Base-by-base conservation (phyloP, 1,140 invertebrate species). In the Diachasma alloeum region DNA sequence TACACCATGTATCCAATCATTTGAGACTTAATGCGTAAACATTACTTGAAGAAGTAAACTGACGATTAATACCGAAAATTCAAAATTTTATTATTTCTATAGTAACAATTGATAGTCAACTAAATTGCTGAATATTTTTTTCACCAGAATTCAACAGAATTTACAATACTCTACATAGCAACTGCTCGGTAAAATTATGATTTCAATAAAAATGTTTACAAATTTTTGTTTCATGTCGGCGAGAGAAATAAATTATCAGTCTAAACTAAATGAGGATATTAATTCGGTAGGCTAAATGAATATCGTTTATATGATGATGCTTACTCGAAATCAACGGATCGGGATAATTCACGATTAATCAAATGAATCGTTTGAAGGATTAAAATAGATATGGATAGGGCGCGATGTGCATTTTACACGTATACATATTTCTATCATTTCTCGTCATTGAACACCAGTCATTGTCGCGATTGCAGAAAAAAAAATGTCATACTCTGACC, bases 231-330 rank as follows among this genome's bases (percentile, higher is more conserved):
- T 42, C 9, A 42, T 42, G 39, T 42, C 39, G 39, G 59, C 59
- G 24, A 26, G 59, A 63, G 59, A 63, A 63, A 63, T 63, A 63
- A 63, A 63, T 63, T 63, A 63, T 63, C 59, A 63, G 59, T 63
- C 59, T 63, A 63, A 63, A 26, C 59, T 63, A 63, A 26, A 26
- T 63, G 59, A 31, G 22, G 22, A 26, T 8, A 63, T 31, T 6
- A 31, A 31, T 63, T 26, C 11, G 4, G 9, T 22, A 31, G 24
- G 5, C 2, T 19, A 63, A 0, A 56, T 56, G n/a, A 56, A 56
- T 56, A 56, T 56, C 10, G 19, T 56, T 17, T 56, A 26, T 8
- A 63, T 63, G 24, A 63, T 63, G 24, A 63, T 53, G 48, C 39
- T 42, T 42, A 9, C n/a, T 4, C n/a, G 15, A 13, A 9, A 53